phyloP scores from a whole-genome alignment of 2,888 invertebrate genomes.

The Lasioglossum vierecki region DNA sequence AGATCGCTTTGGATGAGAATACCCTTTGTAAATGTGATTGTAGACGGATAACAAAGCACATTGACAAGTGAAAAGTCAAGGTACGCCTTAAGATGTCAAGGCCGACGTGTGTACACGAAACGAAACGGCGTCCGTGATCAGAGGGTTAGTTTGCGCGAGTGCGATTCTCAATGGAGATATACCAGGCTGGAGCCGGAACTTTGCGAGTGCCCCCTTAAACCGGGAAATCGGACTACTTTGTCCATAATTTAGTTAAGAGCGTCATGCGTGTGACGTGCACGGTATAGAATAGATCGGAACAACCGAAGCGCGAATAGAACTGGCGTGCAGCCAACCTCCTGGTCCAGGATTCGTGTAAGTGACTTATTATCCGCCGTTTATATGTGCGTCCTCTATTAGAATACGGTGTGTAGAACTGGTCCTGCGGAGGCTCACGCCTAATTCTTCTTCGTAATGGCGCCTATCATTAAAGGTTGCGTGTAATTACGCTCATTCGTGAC shows the following conservation, averaged over 20 bases:
- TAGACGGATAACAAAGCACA: too few relatives aligned
- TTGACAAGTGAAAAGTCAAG: not conserved
- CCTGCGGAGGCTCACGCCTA: conserved; percentile 68
- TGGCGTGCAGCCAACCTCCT: conserved; percentile 82
- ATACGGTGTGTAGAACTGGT: conserved; percentile 49
- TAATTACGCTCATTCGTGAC: conserved; percentile 61
- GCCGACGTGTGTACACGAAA: not conserved
- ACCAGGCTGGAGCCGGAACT: conserved; percentile 65
- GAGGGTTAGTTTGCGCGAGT: not conserved
- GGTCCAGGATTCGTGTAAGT: conserved; percentile 82
- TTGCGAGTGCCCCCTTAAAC: conserved; percentile 79
- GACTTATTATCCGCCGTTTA: conserved; percentile 84
- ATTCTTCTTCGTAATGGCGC: conserved; percentile 77
- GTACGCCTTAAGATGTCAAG: not conserved
- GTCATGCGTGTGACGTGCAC: conserved; percentile 84
- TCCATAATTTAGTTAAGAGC: conserved; percentile 84
- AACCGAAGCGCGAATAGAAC: conserved; percentile 84
- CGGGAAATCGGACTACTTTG: conserved; percentile 82
- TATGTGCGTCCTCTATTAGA: conserved; percentile 75
- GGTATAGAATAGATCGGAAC: conserved; percentile 83
- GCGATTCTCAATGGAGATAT: conserved; percentile 37
- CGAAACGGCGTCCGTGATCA: not conserved
- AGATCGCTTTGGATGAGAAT: too few relatives aligned
- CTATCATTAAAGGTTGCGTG: conserved; percentile 73
- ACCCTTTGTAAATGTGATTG: too few relatives aligned